A percentile compares a stretch with the other conserved stretches of the same genome.
Evolutionary conservation across 2,113 vertebrate genomes (phyloP).

Genomic region (Saimiri boliviensis): DNA sequence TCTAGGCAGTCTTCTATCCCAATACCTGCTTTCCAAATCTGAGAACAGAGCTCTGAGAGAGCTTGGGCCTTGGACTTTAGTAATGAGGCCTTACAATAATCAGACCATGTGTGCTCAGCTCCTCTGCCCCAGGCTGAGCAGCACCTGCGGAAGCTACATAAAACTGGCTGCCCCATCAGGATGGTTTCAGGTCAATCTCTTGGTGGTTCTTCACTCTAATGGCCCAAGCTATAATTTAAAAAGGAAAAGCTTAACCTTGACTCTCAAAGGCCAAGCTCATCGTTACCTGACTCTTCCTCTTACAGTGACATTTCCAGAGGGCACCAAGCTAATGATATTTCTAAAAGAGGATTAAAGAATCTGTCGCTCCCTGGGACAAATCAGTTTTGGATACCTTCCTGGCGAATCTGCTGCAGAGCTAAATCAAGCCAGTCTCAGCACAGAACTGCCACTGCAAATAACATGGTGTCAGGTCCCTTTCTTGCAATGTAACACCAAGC

Average conservation of each 20-base stretch:
- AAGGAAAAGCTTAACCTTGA: constrained; percentile 10
- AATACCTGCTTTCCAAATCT: background rate
- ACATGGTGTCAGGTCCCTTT: background rate
- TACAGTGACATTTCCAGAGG: background rate
- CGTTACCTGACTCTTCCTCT: background rate
- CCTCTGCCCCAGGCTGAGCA: background rate
- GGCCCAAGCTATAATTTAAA: background rate
- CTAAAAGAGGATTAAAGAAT: background rate
- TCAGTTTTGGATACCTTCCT: background rate
- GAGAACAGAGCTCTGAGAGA: background rate
- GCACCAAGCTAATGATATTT: background rate
- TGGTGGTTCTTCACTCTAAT: background rate
- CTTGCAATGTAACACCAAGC: background rate
- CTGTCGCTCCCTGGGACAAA: background rate
- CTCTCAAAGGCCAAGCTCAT: background rate
- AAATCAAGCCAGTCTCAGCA: background rate
- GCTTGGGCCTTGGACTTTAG: background rate
- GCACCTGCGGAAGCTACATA: background rate
- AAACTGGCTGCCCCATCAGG: too few species aligned
- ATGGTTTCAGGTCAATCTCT: background rate
- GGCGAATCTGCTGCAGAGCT: background rate
- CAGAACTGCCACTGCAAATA: background rate
- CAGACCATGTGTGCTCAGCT: background rate
- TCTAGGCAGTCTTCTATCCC: background rate
- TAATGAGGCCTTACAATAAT: background rate